Conservation (phyloP, 2,113 vertebrate species). For the Gadus chalcogrammus region DNA sequence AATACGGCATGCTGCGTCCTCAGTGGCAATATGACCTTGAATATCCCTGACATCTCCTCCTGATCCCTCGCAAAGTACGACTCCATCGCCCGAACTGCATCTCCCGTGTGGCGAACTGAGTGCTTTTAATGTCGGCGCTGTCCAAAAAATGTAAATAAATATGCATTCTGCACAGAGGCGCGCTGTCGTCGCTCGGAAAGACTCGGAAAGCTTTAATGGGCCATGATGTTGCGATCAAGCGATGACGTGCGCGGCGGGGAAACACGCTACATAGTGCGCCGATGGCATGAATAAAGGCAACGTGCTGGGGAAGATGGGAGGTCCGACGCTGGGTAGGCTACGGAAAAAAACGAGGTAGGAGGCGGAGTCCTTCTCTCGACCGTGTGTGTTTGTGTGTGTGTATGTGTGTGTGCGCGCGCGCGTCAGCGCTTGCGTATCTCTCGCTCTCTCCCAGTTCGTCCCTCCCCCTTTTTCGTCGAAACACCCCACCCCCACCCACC, state of each 20-base stretch:
- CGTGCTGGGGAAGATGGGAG: slow-evolving; percentile 38
- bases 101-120: no score
- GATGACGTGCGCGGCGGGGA: slow-evolving; percentile 55
- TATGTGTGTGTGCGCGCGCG: no score
- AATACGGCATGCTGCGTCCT: no score
- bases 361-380: slow-evolving; percentile 47
- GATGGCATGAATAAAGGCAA: slow-evolving; percentile 55
- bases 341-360: slow-evolving; percentile 54
- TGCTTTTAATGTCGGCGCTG: no score
- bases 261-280: slow-evolving; percentile 49
- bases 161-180: not conserved
- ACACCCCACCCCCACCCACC: slow-evolving; percentile 39
- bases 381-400: slow-evolving; percentile 1
- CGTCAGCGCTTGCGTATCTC: no score
- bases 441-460: slow-evolving; percentile 14
- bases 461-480: slow-evolving; percentile 54
- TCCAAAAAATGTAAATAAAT: not conserved
- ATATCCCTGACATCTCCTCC: no score
- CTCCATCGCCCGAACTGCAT: no score
- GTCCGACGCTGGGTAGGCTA: slow-evolving; percentile 44
- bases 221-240: slow-evolving; percentile 49
- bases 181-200: not conserved
- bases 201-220: not conserved
- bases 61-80: no score
- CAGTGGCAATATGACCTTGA: no score